A percentile compares a stretch with the other conserved stretches of the same genome.
phyloP scores from a whole-genome alignment of 2,888 invertebrate genomes.

The Eutolmus rufibarbis region DNA sequence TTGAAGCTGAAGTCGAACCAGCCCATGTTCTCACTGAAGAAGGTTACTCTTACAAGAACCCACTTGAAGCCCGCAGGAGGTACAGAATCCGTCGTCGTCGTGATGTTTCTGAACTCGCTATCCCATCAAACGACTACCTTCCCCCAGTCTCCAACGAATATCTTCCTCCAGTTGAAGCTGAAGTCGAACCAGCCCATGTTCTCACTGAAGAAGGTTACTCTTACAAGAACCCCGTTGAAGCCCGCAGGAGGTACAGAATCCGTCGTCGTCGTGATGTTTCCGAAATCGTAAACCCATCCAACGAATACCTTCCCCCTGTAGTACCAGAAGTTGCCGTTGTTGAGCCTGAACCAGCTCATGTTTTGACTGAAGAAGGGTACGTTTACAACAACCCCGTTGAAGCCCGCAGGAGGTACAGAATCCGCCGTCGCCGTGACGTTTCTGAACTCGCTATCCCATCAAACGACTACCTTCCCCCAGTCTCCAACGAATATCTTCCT shows the following conservation, averaged over 20 bases:
- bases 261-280: constrained; percentile 34
- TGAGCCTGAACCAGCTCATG: constrained; percentile 18
- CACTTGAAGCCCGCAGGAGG: background rate
- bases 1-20: background rate
- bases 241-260: constrained; percentile 26
- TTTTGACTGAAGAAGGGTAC: background rate
- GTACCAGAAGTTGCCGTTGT: background rate
- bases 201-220: background rate
- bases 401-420: constrained; percentile 12
- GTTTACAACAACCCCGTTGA: background rate
- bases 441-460: constrained; percentile 1
- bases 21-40: background rate
- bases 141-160: background rate
- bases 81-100: background rate
- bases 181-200: background rate
- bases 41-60: constrained; percentile 6
- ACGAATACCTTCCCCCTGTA: constrained; percentile 31
- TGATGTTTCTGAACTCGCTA: background rate
- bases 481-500: constrained; percentile 4
- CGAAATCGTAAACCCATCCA: background rate
- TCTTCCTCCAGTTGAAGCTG: background rate
- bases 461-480: constrained; percentile 14
- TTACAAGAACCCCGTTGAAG: constrained; percentile 7
- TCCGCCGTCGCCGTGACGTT: constrained; percentile 25
- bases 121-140: constrained; percentile 15